Evolutionary conservation across 2,888 invertebrate genomes (phyloP).

Genomic region (Diloba caeruleocephala): DNA sequence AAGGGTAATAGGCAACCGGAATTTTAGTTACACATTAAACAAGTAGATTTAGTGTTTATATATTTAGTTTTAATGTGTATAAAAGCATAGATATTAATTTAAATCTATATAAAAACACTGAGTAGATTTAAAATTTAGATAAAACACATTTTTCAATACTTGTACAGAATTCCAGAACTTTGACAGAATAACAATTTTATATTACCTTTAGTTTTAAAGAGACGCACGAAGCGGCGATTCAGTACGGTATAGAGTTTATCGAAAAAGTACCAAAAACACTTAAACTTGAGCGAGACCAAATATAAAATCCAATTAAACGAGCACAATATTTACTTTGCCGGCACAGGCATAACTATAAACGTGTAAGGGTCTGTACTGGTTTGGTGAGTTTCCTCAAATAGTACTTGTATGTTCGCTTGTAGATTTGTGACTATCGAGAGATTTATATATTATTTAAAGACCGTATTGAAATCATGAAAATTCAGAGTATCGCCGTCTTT

Average conservation of each 20-base stretch:
- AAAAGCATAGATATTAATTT: too few relatives aligned
- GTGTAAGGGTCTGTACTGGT: constrained; percentile 33
- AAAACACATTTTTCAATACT: background rate
- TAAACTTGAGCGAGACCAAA: constrained; percentile 53
- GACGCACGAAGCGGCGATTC: constrained; percentile 1
- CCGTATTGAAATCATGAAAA: too few relatives aligned
- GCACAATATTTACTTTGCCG: constrained; percentile 63
- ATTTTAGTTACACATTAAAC: too few relatives aligned
- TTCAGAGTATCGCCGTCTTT: too few relatives aligned
- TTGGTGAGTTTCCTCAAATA: background rate
- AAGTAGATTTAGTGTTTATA: too few relatives aligned
- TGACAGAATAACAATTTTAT: background rate
- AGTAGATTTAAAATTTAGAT: too few relatives aligned
- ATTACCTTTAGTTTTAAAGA: constrained; percentile 6
- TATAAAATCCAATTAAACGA: constrained; percentile 70
- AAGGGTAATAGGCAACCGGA: too few relatives aligned
- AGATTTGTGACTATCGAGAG: too few relatives aligned
- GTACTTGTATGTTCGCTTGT: background rate
- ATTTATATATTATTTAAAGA: too few relatives aligned
- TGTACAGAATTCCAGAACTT: background rate
- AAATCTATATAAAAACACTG: too few relatives aligned
- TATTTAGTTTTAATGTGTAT: too few relatives aligned
- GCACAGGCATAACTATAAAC: constrained; percentile 50
- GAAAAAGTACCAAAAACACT: constrained; percentile 48
- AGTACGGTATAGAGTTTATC: constrained; percentile 1